Evolutionary conservation across 2,797 vertebrate species (phyloP).

Genomic region (Dromococcyx pavoninus): DNA sequence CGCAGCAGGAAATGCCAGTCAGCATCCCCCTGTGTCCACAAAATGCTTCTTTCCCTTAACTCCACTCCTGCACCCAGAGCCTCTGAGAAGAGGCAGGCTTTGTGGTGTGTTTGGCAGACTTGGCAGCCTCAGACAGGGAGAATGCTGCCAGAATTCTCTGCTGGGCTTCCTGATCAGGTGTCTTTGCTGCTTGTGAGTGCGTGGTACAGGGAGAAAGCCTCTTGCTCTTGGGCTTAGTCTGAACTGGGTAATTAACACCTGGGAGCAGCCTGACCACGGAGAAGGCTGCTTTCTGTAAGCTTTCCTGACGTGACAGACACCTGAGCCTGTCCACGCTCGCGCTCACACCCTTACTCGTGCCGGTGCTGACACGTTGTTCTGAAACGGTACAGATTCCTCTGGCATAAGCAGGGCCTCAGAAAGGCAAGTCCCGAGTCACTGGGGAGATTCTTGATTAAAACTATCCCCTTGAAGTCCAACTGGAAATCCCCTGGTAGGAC

Average conservation of each 20-base stretch:
- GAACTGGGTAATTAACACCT: not conserved
- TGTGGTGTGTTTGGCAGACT: not conserved
- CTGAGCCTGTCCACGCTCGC: not conserved
- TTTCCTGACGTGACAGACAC: not conserved
- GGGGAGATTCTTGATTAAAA: not conserved
- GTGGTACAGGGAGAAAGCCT: not conserved
- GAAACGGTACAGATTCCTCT: not conserved
- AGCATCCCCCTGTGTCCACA: not conserved
- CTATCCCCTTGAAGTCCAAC: not conserved
- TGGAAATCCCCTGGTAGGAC: not conserved
- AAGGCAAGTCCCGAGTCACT: not conserved
- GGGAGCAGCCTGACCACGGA: not conserved
- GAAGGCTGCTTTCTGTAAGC: not conserved
- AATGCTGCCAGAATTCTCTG: not conserved
- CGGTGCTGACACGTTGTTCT: constrained; percentile 22
- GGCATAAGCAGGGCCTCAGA: not conserved
- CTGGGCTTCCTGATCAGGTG: not conserved
- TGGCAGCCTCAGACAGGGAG: not conserved
- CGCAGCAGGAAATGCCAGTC: not conserved
- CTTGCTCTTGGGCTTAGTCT: not conserved
- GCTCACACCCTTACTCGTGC: not conserved
- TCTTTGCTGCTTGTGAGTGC: not conserved
- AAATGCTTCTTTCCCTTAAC: not conserved
- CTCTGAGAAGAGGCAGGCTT: not conserved
- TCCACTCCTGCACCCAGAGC: not conserved